Base-by-base conservation (phyloP, 2,113 vertebrate genomes). In the Vulpes lagopus region DNA sequence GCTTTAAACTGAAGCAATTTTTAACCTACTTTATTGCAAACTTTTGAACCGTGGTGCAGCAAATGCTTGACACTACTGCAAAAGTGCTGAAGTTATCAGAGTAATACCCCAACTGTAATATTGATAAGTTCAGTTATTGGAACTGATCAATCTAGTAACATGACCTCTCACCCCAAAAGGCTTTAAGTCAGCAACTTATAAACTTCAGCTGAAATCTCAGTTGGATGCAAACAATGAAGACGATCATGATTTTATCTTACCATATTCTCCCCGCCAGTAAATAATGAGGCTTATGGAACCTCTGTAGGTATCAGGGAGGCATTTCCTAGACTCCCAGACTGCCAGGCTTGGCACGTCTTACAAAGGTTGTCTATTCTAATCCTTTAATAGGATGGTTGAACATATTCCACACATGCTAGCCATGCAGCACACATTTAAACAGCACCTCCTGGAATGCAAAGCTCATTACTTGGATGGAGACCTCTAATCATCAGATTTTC, bases 161-260 rank as follows among this genome's bases (percentile, higher is more conserved):
- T 53, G 60, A 79, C 3, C 6, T 27, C 82, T 94, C 49, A 84
- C 1, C 3, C 62, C 85, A 59, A 94, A 81, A 86, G 55, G 32
- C 67, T 93, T 92, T 96, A 65, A 69, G 1, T 82, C 43, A 81
- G 62, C 20, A 73, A 23, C 51, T 96, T 81, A 74, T 79, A 95
- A 95, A 88, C 27, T 51, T 93, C 5, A 67, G 11, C 25, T 83
- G 53, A 65, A n/a, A 64, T 59, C 30, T 65, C 23, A 91, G 57
- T 35, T 88, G 65, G 71, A 87, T 73, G n/a, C n/a, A 92, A 92
- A 87, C 12, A 55, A 7, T 73, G 51, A 60, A 83, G 53, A 16
- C 5, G 1, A 43, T 59, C 19, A 27, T 11, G 32, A 51, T 17
- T 14, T 23, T 19, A 9, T 30, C 16, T 57, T 49, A 23, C 20